These are phyloP conservation scores for Eulacestoma nigropectus DNA, from an alignment of 2,113 vertebrate genomes.

Conservation along the genomic window DNA sequence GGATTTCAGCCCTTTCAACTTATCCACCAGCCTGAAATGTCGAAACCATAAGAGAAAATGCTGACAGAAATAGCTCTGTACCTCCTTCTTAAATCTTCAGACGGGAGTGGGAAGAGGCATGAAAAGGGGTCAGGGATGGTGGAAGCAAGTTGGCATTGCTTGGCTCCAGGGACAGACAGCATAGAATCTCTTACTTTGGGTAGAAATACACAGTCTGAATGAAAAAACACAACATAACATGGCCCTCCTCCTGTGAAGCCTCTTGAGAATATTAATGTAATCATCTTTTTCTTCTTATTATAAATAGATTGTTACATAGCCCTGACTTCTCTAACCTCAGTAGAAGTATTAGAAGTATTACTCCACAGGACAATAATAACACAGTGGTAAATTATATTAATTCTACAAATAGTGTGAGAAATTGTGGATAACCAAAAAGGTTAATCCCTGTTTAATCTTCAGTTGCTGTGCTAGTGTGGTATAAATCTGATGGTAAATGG, in stretches of 20 bases:
- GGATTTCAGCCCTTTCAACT: neutral
- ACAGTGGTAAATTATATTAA: neutral
- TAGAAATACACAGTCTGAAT: neutral
- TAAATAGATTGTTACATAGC: neutral
- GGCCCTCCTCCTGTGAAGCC: neutral
- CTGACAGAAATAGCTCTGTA: neutral
- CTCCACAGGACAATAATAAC: slow-evolving; percentile 8
- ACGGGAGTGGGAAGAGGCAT: accelerated
- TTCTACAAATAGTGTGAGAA: slow-evolving; percentile 5
- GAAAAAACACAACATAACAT: neutral
- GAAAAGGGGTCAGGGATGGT: neutral
- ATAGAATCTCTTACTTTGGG: neutral
- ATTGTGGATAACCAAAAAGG: neutral
- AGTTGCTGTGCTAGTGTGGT: neutral
- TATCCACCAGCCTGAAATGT: neutral
- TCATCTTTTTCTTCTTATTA: neutral
- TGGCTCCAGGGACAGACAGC: neutral
- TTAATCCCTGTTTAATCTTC: slow-evolving; percentile 34
- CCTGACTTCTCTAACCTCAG: neutral
- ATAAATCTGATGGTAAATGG: slow-evolving; percentile 15
- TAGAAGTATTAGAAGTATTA: neutral
- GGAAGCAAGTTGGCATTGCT: neutral
- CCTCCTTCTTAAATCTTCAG: neutral
- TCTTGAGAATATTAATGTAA: neutral
- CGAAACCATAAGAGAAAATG: neutral